Base-by-base conservation (phyloP, 2,888 invertebrate genomes). In the Brachyopa scutellaris region DNA sequence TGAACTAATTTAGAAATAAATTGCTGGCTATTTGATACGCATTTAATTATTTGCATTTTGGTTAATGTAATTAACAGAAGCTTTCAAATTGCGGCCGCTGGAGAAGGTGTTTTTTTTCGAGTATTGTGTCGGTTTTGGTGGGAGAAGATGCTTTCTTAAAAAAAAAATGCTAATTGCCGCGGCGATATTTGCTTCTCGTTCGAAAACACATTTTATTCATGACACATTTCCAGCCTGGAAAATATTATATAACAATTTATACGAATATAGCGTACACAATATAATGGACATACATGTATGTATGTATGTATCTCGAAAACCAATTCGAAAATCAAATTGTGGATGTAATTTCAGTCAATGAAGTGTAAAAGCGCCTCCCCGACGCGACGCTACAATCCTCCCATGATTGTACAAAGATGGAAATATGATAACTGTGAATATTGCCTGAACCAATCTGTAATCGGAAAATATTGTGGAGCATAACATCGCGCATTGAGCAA, bases 1-100 rank as follows among this genome's bases (percentile, higher is more conserved):
- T 55, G 33, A 62, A 69, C 74, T 74, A 73, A 73, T 73, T 73
- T 73, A 64, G 55, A 62, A 64, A 47, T 55, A 47, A 64, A 64
- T 73, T 57, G 55, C 67, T 55, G 36, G 29, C 49, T 36, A 38
- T 21, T 69, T 57, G 33, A 59, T 45, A 23, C 19, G 9, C n/a
- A 23, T 42, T 49, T 78, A 72, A 66, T 78, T 78, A 66, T 64
- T 66, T 47, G 53, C 17, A 53, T 57, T 40, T 62, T 26, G 73
- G 59, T 77, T 61, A 9, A 13, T 45, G 67, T 69, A 76, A 76
- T 76, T 61, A 76, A 57, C 47, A 31, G 15, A 21, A 13, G 3
- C 13, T 9, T 38, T 66, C 40, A 42, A 53, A 42, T 9, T 26
- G 51, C n/a, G 29, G 53, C 47, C 8, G 15, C 4, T 29, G n/a